These are phyloP conservation scores for Iphiclides podalirius DNA, from an alignment of 2,888 invertebrate species.

Conservation along the genomic window DNA sequence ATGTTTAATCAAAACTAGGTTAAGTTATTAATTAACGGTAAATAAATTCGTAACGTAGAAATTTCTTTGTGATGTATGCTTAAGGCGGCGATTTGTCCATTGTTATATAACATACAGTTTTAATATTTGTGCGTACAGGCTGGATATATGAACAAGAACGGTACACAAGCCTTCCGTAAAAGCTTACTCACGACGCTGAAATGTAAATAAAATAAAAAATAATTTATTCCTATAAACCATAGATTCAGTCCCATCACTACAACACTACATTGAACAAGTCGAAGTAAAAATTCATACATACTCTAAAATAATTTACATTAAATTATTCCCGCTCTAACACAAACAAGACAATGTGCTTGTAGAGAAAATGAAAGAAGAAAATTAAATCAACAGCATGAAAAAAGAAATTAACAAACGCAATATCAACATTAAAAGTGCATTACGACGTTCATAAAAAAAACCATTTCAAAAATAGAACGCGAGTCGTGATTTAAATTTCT, in stretches of 20 bases:
- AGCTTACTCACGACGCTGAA: constrained; percentile 23
- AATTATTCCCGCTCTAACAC: constrained; percentile 32
- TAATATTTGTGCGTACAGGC: constrained; percentile 38
- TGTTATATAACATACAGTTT: constrained; percentile 16
- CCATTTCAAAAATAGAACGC: too few species aligned
- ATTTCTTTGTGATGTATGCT: background rate
- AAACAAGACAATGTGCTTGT: constrained; percentile 23
- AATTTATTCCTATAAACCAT: constrained; percentile 46
- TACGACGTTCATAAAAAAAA: too few species aligned
- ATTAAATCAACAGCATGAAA: too few species aligned
- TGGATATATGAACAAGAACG: constrained; percentile 22
- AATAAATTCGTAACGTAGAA: background rate
- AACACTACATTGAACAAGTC: constrained; percentile 40
- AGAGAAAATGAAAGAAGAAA: too few species aligned
- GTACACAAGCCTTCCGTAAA: constrained; percentile 12
- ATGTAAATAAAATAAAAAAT: constrained; percentile 37
- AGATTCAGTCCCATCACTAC: constrained; percentile 53
- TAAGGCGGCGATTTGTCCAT: constrained; percentile 1
- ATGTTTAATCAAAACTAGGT: background rate
- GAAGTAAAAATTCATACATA: constrained; percentile 28
- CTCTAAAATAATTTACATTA: constrained; percentile 36
- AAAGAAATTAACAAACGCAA: too few species aligned
- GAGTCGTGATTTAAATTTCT: too few species aligned
- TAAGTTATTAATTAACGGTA: background rate
- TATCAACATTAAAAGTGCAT: too few species aligned